Percentiles rank a stretch among this genome's conserved stretches.
Conservation (phyloP, 2,113 vertebrate species). For the Platichthys stellatus region DNA sequence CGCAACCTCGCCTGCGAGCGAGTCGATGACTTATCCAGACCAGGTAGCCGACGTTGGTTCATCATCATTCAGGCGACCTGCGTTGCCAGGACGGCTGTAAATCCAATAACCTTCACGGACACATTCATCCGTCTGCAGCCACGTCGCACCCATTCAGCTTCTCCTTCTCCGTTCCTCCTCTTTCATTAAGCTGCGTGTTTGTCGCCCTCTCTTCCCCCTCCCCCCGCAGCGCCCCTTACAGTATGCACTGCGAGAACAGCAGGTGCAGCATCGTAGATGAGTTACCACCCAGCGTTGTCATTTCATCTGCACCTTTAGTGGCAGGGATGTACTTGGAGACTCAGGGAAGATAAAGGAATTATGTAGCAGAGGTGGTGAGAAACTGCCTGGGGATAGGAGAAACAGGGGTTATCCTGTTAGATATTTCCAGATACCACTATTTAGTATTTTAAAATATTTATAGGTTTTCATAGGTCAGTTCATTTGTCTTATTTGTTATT, state of each 20-base stretch:
- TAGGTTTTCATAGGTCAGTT: conserved; percentile 2
- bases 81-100: conserved; percentile 29
- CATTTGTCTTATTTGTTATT: not conserved
- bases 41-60: conserved; percentile 10
- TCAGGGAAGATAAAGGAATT: conserved; percentile 36
- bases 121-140: conserved; percentile 41
- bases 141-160: conserved; percentile 25
- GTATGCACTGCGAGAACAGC: conserved; percentile 38
- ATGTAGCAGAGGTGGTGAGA: conserved; percentile 34
- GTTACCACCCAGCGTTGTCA: conserved; percentile 54
- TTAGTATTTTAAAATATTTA: conserved; percentile 25
- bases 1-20: not conserved
- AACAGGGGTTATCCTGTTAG: conserved; percentile 1
- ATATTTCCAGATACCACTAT: conserved; percentile 12
- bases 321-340: conserved; percentile 29
- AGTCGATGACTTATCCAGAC: conserved; percentile 21
- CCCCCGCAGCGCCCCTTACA: not conserved
- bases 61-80: conserved; percentile 46
- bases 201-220: not conserved
- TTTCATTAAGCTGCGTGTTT: conserved; percentile 22
- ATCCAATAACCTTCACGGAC: conserved; percentile 52
- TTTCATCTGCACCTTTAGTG: conserved; percentile 62
- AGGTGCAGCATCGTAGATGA: conserved; percentile 68
- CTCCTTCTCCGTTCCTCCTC: conserved; percentile 16
- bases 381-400: conserved; percentile 12